Evolutionary conservation across 2,113 vertebrate genomes (phyloP), one percentile per base, ranked within the genome.

Genomic region (Brienomyrus longianalis): DNA sequence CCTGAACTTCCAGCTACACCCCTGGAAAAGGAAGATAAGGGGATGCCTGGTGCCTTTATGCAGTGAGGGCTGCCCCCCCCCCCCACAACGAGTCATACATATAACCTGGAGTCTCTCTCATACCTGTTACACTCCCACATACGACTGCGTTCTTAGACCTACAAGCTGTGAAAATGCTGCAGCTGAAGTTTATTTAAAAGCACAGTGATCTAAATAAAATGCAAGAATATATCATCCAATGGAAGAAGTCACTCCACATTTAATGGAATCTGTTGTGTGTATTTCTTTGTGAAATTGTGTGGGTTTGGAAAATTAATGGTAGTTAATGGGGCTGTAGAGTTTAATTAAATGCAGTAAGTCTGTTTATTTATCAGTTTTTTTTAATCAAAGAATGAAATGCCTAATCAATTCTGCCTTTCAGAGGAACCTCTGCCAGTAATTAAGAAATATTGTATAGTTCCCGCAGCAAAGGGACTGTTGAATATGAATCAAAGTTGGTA

Each of bases 341-440:
- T 87, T 56, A 87, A 87, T 87, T 87, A 87, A 35, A 39, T 52
- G 31, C 27, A 56, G 51, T 27, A 87, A 52, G 50, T 86, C 51
- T 87, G 85, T 87, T 56, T 87, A 56, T 56, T 87, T 48, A 54
- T 84, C 83, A 84, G 45, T 45, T 84, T 84, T 83, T 83, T 86
- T 86, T 70, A 31, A 87, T 87, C 48, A 50, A 87, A 56, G 45
- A 87, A 87, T 48, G 47, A 52, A 86, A 52, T 21, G 13, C 23
- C 85, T 87, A 54, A 87, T 87, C 27, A 56, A 87, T 54, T 19
- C 51, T 39, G 51, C 51, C 50, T 87, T 31, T 52, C 23, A 27
- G 85, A 87, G 85, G 85, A 87, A 48, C 45, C 23, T 50, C 83
- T 35, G 51, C n/a, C 5, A 7, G 11, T 87, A 87, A 87, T 87